Base-by-base conservation (phyloP, 2,113 vertebrate genomes). In the Microcebus lehilahytsara region DNA sequence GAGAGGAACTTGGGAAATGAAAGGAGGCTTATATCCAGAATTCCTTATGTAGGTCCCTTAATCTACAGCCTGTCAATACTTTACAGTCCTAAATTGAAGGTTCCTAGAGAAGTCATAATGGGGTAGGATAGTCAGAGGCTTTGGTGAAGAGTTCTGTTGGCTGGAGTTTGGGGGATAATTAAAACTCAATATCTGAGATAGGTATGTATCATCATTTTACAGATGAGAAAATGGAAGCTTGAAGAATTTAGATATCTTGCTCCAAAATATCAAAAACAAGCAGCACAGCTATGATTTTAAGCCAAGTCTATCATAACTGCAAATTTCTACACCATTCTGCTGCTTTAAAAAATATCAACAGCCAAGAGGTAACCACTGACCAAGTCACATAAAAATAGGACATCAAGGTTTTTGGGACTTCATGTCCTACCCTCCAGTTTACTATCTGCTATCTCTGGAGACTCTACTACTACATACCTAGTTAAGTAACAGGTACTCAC, bases 331-430 rank as follows among this genome's bases (percentile, higher is more conserved):
- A 89, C n/a, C 34, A 92, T 3, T 89, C 25, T 79, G n/a, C 58
- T 96, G 30, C 77, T 94, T 95, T 93, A 89, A 91, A 89, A 91
- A 85, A 51, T 81, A 93, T 69, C 81, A 97, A 49, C 30, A 77
- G 77, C 77, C 64, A 97, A 97, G 67, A 96, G 58, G 77, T 85
- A 78, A 75, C 79, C 71, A 84, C 46, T 85, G 58, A 84, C 66
- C 40, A 58, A 85, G 32, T 79, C 91, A 96, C 72, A 64, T 69
- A 78, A 94, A 81, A 91, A 46, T 12, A 93, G 56, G 75, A 89
- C 89, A 93, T 81, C 66, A n/a, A 46, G 17, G 58, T 91, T 93
- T 93, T 19, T 2, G 56, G 67, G 69, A 93, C 23, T 92, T 30
- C 3, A 1, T 72, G 37, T 66, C 64, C 17, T 85, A 7, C 25